Percentiles rank a stretch among this genome's conserved stretches.
These are phyloP conservation scores for Brachycybe producta DNA, from an alignment of 2,888 invertebrate species.

Conservation along the genomic window DNA sequence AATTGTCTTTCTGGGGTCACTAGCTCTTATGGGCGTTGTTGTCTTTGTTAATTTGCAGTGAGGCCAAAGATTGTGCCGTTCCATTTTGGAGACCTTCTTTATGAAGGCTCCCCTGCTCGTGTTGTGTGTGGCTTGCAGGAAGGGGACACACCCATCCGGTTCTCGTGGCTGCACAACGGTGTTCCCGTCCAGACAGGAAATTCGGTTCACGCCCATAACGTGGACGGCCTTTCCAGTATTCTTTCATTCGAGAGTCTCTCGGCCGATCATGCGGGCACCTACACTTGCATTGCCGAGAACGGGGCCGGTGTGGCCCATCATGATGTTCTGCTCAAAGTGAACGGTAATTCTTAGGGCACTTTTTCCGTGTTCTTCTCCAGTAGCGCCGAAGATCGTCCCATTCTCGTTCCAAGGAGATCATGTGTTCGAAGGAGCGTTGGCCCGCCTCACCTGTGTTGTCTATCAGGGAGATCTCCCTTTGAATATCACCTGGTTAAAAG, in stretches of 20 bases:
- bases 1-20: no score
- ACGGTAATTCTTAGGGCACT: slow-evolving; percentile 17
- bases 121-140: slow-evolving; percentile 23
- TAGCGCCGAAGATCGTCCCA: slow-evolving; percentile 50
- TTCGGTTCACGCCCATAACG: slow-evolving; percentile 29
- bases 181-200: slow-evolving; percentile 28
- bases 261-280: slow-evolving; percentile 29
- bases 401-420: slow-evolving; percentile 16
- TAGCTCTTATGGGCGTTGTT: no score
- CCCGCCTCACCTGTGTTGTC: slow-evolving; percentile 16
- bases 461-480: slow-evolving; percentile 17
- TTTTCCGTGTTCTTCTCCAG: slow-evolving; percentile 40
- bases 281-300: slow-evolving; percentile 28
- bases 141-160: slow-evolving; percentile 38
- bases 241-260: slow-evolving; percentile 36
- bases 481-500: slow-evolving; percentile 10
- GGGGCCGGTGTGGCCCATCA: slow-evolving; percentile 7
- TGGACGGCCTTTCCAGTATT: slow-evolving; percentile 37
- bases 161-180: slow-evolving; percentile 55
- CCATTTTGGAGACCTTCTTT: slow-evolving; percentile 27
- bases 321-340: slow-evolving; percentile 8
- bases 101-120: slow-evolving; percentile 21
- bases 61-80: slow-evolving; percentile 55
- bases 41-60: slow-evolving; percentile 39
- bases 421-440: slow-evolving; percentile 14